Evolutionary conservation across 30 jellyfish, hydroid and myxozoan species (phyloP).

Genomic region (Turritopsis dohrnii): DNA sequence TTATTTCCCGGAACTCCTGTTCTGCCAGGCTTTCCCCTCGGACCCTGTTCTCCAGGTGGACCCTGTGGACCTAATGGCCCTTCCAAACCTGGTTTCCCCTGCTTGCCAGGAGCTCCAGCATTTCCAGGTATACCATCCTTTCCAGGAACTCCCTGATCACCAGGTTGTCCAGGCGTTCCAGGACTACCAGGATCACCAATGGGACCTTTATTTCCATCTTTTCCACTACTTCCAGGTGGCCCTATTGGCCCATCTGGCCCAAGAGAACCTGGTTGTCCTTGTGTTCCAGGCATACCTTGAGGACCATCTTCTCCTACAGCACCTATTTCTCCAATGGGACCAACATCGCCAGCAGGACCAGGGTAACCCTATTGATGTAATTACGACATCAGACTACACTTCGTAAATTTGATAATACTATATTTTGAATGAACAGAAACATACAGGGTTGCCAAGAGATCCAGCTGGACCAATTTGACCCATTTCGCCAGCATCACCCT

Average conservation of each 20-base stretch:
- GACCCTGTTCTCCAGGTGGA: conserved; percentile 26
- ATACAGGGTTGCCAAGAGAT: conserved; percentile 11
- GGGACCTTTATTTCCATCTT: conserved; percentile 66
- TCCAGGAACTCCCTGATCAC: conserved; percentile 30
- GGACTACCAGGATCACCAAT: conserved; percentile 2
- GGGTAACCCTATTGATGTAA: conserved; percentile 25
- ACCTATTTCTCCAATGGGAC: conserved; percentile 67
- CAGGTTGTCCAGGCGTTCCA: conserved; percentile 45
- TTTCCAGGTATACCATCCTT: conserved; percentile 10
- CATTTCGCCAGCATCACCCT: conserved; percentile 69
- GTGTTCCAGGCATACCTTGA: conserved; percentile 48
- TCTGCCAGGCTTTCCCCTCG: conserved; percentile 23
- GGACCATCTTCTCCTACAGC: conserved; percentile 40
- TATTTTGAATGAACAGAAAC: neutral
- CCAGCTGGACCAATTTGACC: conserved; percentile 43
- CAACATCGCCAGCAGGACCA: conserved; percentile 62
- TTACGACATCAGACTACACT: neutral
- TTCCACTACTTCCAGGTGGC: conserved; percentile 44
- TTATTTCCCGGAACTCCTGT: conserved; percentile 49
- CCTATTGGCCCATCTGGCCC: conserved; percentile 50
- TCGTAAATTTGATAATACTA: neutral
- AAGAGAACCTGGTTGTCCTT: conserved; percentile 43
- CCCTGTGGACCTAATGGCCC: conserved; percentile 32
- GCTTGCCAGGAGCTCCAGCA: conserved; percentile 44
- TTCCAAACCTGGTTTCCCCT: conserved; percentile 23